These are phyloP conservation scores for Drosophila borborema DNA, from an alignment of 2,888 invertebrate genomes.

Conservation along the genomic window DNA sequence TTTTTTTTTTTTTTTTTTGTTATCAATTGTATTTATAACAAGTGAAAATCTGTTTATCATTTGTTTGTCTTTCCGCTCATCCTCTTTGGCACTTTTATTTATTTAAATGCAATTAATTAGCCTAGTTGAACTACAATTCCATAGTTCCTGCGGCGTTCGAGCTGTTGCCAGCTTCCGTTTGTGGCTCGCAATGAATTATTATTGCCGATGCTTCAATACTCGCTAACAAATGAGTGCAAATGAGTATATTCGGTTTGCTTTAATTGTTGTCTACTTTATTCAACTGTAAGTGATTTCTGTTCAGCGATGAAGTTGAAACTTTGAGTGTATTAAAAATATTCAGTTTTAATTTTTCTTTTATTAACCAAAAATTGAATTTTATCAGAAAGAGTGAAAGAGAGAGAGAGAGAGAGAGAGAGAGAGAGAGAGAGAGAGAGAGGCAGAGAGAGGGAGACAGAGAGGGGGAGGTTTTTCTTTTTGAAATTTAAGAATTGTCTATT, in stretches of 20 bases:
- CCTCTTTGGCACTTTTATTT: slow-evolving; percentile 7
- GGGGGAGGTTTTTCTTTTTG: too few relatives aligned
- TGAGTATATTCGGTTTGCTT: slow-evolving; percentile 1
- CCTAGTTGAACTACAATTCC: slow-evolving; percentile 7
- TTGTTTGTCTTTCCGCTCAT: slow-evolving; percentile 10
- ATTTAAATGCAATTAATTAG: slow-evolving; percentile 47
- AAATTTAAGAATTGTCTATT: too few relatives aligned
- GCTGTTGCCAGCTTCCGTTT: slow-evolving; percentile 30
- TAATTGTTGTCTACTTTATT: not conserved
- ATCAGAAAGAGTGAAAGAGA: too few relatives aligned
- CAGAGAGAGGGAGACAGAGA: not conserved
- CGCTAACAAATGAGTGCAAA: not conserved
- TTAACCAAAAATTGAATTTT: too few relatives aligned
- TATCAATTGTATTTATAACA: not conserved
- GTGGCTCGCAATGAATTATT: slow-evolving; percentile 10
- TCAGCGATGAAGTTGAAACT: not conserved
- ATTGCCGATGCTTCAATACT: not conserved
- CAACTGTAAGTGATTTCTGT: too few relatives aligned
- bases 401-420: not conserved
- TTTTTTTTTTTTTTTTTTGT: not conserved
- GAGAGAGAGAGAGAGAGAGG: not conserved
- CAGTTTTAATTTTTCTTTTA: too few relatives aligned
- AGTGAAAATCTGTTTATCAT: slow-evolving; percentile 41
- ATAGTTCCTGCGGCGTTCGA: not conserved
- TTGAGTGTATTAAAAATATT: too few relatives aligned